Conservation (phyloP, 2,113 vertebrate species). For the Thymallus thymallus region DNA sequence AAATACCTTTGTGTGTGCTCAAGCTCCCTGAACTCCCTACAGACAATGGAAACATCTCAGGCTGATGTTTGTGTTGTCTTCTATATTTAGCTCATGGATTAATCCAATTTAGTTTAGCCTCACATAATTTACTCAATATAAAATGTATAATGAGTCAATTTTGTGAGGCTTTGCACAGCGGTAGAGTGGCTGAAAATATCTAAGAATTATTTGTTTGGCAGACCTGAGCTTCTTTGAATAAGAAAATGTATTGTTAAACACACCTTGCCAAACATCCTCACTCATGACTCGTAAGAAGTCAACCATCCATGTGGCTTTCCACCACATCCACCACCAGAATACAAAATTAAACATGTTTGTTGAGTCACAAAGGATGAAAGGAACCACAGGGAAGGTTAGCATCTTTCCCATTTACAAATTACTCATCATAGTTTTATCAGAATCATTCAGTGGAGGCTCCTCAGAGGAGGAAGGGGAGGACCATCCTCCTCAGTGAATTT, state of each 20-base stretch:
- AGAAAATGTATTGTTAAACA: constrained; percentile 39
- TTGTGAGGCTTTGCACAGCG: constrained; percentile 4
- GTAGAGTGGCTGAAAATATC: constrained; percentile 8
- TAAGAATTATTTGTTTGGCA: constrained; percentile 40
- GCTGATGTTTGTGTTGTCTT: constrained; percentile 21
- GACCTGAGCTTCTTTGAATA: constrained; percentile 57
- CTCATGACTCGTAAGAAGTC: constrained; percentile 60
- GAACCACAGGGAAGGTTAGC: constrained; percentile 50
- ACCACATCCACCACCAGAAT: constrained; percentile 59
- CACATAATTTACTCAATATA: background rate
- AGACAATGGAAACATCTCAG: constrained; percentile 33
- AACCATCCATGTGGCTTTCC: constrained; percentile 49
- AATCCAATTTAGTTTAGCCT: constrained; percentile 30
- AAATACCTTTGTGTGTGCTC: background rate
- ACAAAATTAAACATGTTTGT: constrained; percentile 24
- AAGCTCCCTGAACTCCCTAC: background rate
- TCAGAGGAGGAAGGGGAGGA: too few relatives aligned
- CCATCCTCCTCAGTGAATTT: too few relatives aligned
- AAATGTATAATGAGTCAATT: constrained; percentile 27
- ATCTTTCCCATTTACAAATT: constrained; percentile 64
- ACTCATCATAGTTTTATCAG: constrained; percentile 68
- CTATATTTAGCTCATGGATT: constrained; percentile 13
- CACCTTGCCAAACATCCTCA: constrained; percentile 46
- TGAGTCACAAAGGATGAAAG: constrained; percentile 64
- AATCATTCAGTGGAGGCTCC: too few relatives aligned